Base-by-base conservation (phyloP, 2,797 vertebrate genomes). In the Phoxinus dragarum region DNA sequence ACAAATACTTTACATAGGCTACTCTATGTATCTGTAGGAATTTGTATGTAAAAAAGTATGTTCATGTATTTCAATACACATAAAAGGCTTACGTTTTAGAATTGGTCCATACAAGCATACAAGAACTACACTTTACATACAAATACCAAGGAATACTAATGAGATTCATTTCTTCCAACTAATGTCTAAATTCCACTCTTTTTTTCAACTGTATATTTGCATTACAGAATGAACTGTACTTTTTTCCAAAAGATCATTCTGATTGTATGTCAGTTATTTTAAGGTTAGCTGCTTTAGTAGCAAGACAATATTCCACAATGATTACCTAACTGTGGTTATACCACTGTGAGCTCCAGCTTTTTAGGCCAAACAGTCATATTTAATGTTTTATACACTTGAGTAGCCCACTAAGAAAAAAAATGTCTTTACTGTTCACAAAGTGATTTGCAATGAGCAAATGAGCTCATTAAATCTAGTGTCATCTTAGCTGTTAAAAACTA, bases 381-480 rank as follows among this genome's bases (percentile, higher is more conserved):
- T 38, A 61, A 61, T 44, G 19, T 64, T 68, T 71, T 68, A 64
- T 76, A 21, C 44, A 69, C 11, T 69, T 68, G n/a, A 56, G n/a
- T 31, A 64, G 38, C 69, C n/a, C 79, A 23, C n/a, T 5, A 42
- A 73, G 27, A 42, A 42, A 49, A 67, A 38, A 23, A 67, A 76
- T 27, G 82, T 74, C 82, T 85, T 71, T 85, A 80, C 76, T 85
- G 42, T 80, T 80, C 67, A 66, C 49, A 47, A 68, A 64, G 40
- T 40, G 74, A 56, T 52, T 54, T 77, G 64, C 49, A 54, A 76
- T 76, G 66, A 61, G 66, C 31, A 19, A n/a, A 54, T 52, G 83
- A 67, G 42, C 72, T 80, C 47, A 79, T 66, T 83, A 71, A 86
- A 88, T 88, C 56, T 84, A 67, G 74, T 77, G 44, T 81, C 86